phyloP scores from a whole-genome alignment of 2,888 invertebrate genomes.

The Drosophila paramelanica region DNA sequence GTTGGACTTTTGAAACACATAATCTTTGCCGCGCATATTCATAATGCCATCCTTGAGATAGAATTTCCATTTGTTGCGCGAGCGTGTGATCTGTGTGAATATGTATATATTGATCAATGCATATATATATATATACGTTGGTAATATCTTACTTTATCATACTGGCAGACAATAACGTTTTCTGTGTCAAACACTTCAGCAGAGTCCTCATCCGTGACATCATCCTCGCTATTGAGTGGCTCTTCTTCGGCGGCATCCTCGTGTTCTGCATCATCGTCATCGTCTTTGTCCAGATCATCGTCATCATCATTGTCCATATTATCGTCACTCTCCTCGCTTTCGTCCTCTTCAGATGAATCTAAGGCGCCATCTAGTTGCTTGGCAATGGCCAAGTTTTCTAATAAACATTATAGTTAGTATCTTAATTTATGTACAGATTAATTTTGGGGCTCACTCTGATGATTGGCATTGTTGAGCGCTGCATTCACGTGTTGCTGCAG shows the following conservation, averaged over 20 bases:
- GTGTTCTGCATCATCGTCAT: constrained; percentile 88
- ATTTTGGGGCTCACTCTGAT: constrained; percentile 80
- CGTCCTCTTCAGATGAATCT: constrained; percentile 91
- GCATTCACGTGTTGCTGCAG: constrained; percentile 96
- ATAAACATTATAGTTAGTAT: neutral
- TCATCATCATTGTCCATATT: constrained; percentile 91
- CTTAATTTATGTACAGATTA: neutral
- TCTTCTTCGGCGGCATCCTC: constrained; percentile 92
- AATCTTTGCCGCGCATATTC: constrained; percentile 99
- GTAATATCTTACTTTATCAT: constrained; percentile 92
- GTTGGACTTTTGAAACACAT: constrained; percentile 98
- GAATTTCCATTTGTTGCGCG: constrained; percentile 99
- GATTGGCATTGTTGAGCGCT: constrained; percentile 88
- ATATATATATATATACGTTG: neutral
- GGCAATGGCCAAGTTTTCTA: constrained; percentile 82
- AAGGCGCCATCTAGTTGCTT: constrained; percentile 88
- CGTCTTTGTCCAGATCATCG: constrained; percentile 89
- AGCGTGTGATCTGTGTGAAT: constrained; percentile 93
- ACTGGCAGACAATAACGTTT: constrained; percentile 99
- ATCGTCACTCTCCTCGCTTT: constrained; percentile 91
- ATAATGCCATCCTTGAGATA: constrained; percentile 99
- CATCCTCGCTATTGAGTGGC: constrained; percentile 98
- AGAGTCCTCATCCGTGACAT: constrained; percentile 98
- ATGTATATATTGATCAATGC: neutral
- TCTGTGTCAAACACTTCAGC: constrained; percentile 99